phyloP scores from a whole-genome alignment of 2,797 vertebrate species.

The Bovichtus diacanthus region DNA sequence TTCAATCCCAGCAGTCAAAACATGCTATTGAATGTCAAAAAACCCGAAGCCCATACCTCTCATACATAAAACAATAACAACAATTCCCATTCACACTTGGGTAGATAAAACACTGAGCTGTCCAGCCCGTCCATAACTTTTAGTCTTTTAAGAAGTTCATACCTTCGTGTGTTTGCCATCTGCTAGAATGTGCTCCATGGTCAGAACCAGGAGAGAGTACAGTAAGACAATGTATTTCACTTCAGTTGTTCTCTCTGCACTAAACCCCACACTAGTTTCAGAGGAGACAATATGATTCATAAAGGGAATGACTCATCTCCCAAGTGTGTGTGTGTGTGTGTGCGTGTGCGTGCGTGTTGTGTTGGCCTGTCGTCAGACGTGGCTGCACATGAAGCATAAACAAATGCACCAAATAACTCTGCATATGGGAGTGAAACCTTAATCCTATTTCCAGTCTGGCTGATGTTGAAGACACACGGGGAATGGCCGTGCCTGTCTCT shows the following conservation, averaged over 20 bases:
- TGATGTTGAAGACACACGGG: constrained; percentile 40
- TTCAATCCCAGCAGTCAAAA: neutral
- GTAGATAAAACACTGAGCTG: neutral
- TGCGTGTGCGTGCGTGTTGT: constrained; percentile 20
- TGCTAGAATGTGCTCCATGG: constrained; percentile 16
- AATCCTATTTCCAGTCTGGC: constrained; percentile 56
- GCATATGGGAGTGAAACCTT: constrained; percentile 46
- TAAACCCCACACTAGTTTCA: constrained; percentile 53
- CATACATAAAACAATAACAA: neutral
- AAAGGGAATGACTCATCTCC: constrained; percentile 76
- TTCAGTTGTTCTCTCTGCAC: constrained; percentile 11
- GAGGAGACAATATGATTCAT: constrained; percentile 71
- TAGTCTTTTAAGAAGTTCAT: neutral
- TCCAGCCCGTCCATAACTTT: neutral
- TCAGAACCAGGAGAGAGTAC: constrained; percentile 9
- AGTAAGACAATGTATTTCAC: constrained; percentile 40
- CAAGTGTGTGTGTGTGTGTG: constrained; percentile 21
- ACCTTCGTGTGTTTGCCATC: constrained; percentile 21
- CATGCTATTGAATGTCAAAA: neutral
- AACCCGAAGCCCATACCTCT: neutral
- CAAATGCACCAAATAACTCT: constrained; percentile 50
- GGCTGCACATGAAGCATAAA: constrained; percentile 55
- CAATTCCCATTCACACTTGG: neutral
- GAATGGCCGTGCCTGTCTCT: constrained; percentile 46
- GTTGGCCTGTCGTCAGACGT: constrained; percentile 39